Evolutionary conservation across 1,140 invertebrate species (phyloP).

Genomic region (Micrasema longulum): DNA sequence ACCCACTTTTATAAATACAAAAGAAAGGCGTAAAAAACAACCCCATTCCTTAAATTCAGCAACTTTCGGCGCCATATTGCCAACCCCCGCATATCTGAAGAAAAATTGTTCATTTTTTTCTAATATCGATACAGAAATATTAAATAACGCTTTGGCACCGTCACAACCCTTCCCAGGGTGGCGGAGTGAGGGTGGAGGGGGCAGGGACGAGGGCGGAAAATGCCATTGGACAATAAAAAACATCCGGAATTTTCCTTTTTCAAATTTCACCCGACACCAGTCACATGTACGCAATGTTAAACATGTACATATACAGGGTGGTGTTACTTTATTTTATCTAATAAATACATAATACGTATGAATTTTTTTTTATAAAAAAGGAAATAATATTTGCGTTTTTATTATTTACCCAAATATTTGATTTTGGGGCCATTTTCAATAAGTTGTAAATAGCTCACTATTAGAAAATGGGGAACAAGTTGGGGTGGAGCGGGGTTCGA

Average conservation of each 20-base stretch:
- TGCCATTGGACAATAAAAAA: constrained; percentile 28
- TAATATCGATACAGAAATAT: constrained; percentile 26
- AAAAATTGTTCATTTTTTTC: neutral
- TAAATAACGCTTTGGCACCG: constrained; percentile 27
- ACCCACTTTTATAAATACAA: neutral
- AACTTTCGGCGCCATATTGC: constrained; percentile 30
- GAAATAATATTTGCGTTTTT: too few species aligned
- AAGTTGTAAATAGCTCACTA: too few species aligned
- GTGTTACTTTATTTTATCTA: too few species aligned
- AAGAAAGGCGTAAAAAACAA: neutral
- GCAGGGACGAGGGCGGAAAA: neutral
- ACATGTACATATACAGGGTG: too few species aligned
- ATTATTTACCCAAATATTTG: too few species aligned
- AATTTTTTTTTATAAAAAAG: too few species aligned
- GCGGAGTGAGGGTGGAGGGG: neutral
- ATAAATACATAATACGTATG: too few species aligned
- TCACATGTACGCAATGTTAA: too few species aligned
- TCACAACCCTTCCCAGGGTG: neutral
- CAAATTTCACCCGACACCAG: constrained; percentile 2
- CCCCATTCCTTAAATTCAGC: neutral
- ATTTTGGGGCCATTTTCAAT: too few species aligned
- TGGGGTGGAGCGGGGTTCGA: too few species aligned
- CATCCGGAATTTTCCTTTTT: constrained; percentile 12
- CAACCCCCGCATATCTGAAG: constrained; percentile 10
- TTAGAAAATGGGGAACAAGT: too few species aligned